Conservation (phyloP, 2,888 invertebrate species). For the Leptopilina myrica region DNA sequence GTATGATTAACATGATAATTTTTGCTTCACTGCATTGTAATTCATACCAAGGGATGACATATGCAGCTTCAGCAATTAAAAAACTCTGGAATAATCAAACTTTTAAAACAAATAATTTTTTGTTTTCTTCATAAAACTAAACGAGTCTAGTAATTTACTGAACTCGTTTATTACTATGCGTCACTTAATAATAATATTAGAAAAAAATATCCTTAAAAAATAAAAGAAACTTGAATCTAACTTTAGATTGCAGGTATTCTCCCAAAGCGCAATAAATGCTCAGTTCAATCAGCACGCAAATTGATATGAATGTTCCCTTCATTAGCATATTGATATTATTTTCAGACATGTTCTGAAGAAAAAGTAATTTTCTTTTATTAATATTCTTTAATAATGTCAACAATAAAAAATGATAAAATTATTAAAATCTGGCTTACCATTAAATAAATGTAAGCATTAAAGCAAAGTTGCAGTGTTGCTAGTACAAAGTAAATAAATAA, state of each 20-base stretch:
- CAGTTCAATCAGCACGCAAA: neutral
- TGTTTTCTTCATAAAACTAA: no score
- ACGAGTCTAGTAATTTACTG: no score
- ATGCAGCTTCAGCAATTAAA: neutral
- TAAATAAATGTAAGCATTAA: neutral
- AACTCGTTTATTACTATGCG: no score
- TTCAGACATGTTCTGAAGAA: neutral
- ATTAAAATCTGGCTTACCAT: neutral
- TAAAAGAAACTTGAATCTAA: neutral
- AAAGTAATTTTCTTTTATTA: no score
- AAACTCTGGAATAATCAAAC: neutral
- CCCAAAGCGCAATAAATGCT: conserved; percentile 7
- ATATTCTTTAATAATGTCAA: neutral
- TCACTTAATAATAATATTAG: no score
- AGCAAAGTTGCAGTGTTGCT: neutral
- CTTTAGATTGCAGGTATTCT: conserved; percentile 9
- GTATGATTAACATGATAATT: neutral
- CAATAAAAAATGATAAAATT: no score
- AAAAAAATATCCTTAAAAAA: no score
- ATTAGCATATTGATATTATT: neutral
- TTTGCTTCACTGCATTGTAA: neutral
- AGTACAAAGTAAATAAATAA: neutral
- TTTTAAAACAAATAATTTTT: no score
- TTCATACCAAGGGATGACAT: neutral
- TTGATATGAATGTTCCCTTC: neutral